Evolutionary conservation across 1,140 invertebrate species (phyloP).

Genomic region (Antheraea mylitta): DNA sequence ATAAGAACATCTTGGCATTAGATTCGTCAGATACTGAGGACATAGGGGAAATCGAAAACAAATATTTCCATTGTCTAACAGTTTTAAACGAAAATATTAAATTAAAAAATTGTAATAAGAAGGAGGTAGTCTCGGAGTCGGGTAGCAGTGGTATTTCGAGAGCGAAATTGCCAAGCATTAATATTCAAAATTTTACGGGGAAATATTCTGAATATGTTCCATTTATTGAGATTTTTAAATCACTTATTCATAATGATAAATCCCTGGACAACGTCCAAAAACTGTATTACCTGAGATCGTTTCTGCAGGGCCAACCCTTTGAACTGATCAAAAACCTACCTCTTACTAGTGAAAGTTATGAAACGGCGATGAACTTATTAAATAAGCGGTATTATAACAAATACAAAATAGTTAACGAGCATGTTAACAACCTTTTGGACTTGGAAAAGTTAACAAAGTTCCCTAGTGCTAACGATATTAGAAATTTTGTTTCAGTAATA

Average conservation of each 20-base stretch:
- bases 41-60: background rate
- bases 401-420: slow-evolving; percentile 15
- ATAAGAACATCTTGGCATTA: background rate
- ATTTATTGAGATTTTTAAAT: slow-evolving; percentile 16
- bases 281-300: slow-evolving; percentile 20
- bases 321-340: slow-evolving; percentile 24
- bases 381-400: slow-evolving; percentile 14
- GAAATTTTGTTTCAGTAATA: slow-evolving; percentile 16
- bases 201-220: slow-evolving; percentile 17
- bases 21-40: background rate
- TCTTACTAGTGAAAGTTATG: slow-evolving; percentile 11
- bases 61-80: slow-evolving; percentile 2
- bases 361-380: slow-evolving; percentile 12
- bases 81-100: slow-evolving; percentile 4
- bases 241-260: slow-evolving; percentile 19
- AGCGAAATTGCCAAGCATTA: slow-evolving; percentile 16
- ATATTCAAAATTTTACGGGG: slow-evolving; percentile 10
- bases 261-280: slow-evolving; percentile 17
- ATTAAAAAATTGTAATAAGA: background rate
- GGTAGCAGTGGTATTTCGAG: background rate
- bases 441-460: background rate
- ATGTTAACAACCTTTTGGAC: slow-evolving; percentile 6
- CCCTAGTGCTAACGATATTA: slow-evolving; percentile 13
- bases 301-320: slow-evolving; percentile 17
- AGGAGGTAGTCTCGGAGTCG: background rate